phyloP scores from a whole-genome alignment of 2,888 invertebrate genomes.

The Dicranocentrus wangi region DNA sequence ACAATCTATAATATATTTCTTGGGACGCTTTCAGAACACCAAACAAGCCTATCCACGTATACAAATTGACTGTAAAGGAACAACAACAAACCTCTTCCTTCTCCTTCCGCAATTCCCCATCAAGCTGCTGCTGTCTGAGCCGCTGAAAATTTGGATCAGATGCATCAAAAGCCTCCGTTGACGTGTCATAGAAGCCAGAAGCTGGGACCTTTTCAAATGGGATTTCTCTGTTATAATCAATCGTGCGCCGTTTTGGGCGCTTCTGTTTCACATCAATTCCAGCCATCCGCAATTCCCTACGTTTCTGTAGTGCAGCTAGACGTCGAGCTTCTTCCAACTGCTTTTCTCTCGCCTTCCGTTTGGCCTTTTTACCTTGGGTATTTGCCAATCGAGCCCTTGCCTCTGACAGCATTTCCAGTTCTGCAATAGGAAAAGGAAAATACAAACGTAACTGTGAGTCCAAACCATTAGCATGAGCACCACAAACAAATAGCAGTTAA shows the following conservation, averaged over 20 bases:
- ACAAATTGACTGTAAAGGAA: constrained; percentile 6
- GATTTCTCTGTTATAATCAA: constrained; percentile 97
- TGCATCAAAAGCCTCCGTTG: constrained; percentile 90
- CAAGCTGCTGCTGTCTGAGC: constrained; percentile 92
- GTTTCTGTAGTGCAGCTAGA: constrained; percentile 93
- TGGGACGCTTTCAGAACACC: too few relatives aligned
- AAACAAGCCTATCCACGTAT: too few relatives aligned
- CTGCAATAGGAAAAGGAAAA: constrained; percentile 76
- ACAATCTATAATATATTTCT: too few relatives aligned
- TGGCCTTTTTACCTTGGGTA: constrained; percentile 96
- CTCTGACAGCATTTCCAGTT: constrained; percentile 99
- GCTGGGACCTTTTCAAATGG: constrained; percentile 97
- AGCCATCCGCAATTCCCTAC: constrained; percentile 97
- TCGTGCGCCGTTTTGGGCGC: constrained; percentile 82
- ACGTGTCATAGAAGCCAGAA: constrained; percentile 95
- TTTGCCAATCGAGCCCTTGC: constrained; percentile 98
- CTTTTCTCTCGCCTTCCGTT: constrained; percentile 96
- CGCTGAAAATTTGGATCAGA: constrained; percentile 91
- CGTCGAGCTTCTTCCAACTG: constrained; percentile 98
- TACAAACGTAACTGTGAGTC: neutral
- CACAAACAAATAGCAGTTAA: constrained; percentile 1
- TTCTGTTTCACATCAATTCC: constrained; percentile 82
- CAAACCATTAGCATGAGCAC: neutral
- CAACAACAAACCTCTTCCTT: constrained; percentile 83
- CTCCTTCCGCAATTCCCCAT: constrained; percentile 92